A percentile compares a stretch with the other conserved stretches of the same genome.
Conservation (phyloP, 2,113 vertebrate genomes). For the Fulmarus glacialis region DNA sequence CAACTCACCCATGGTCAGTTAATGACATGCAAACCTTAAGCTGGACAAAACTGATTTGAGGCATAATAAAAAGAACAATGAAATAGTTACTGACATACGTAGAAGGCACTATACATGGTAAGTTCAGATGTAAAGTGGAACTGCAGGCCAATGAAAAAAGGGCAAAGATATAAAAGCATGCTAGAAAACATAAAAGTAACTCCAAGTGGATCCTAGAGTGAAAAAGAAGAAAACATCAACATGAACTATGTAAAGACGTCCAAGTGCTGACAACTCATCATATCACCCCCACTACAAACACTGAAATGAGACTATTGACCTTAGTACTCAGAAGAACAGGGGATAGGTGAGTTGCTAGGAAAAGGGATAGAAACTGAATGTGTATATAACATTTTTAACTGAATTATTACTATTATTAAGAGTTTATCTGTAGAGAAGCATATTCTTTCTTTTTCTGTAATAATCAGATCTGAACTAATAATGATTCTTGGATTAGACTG, state of each 20-base stretch:
- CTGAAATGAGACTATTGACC: neutral
- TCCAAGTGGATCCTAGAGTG: neutral
- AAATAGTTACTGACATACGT: neutral
- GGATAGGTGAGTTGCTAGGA: neutral
- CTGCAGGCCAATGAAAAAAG: neutral
- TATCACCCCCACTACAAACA: neutral
- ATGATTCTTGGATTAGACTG: neutral
- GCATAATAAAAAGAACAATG: neutral
- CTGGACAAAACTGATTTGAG: neutral
- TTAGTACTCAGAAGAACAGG: neutral
- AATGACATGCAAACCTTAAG: neutral
- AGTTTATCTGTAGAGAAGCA: neutral
- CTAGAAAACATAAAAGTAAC: neutral
- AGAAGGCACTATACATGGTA: neutral
- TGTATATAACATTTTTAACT: neutral
- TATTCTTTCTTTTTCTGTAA: neutral
- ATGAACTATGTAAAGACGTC: neutral
- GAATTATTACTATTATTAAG: neutral
- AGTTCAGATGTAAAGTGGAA: neutral
- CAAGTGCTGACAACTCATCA: rapidly evolving
- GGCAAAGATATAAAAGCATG: neutral
- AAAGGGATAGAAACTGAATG: neutral
- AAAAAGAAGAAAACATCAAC: neutral
- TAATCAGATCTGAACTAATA: neutral
- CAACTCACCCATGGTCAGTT: neutral